Percentiles rank a stretch among this genome's conserved stretches.
Conservation (phyloP, 2,888 invertebrate genomes). For the Drosophila nr. fundita region DNA sequence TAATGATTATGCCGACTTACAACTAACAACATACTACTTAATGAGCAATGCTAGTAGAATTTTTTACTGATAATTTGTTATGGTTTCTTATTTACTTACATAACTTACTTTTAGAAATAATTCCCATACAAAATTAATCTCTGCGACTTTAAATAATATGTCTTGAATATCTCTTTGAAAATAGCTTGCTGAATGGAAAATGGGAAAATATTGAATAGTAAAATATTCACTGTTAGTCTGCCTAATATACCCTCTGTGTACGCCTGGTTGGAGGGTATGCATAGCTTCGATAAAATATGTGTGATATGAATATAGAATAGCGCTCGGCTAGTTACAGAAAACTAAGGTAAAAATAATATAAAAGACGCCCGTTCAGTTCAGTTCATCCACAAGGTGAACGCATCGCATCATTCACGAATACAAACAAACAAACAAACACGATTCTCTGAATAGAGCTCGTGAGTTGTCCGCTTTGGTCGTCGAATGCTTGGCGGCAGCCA, state of each 20-base stretch:
- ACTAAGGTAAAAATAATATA: constrained; percentile 26
- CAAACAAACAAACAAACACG: constrained; percentile 1
- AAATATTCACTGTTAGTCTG: background rate
- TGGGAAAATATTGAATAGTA: background rate
- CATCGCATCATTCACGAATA: constrained; percentile 18
- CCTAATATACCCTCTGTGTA: background rate
- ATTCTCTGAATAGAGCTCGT: constrained; percentile 26
- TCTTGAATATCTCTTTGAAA: background rate
- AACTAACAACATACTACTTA: constrained; percentile 3
- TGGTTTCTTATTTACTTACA: background rate
- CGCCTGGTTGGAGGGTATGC: constrained; percentile 3
- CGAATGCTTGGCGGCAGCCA: constrained; percentile 39
- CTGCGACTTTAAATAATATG: background rate
- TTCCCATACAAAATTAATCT: background rate
- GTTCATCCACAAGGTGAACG: constrained; percentile 52
- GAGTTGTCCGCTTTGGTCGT: constrained; percentile 18
- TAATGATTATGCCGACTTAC: background rate
- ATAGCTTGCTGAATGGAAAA: background rate
- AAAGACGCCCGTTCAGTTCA: constrained; percentile 30
- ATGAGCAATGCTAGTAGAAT: background rate
- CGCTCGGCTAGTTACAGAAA: constrained; percentile 61
- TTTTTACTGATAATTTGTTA: background rate
- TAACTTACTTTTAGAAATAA: background rate
- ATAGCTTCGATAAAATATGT: constrained; percentile 12
- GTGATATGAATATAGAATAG: constrained; percentile 55